Evolutionary conservation across 2,797 vertebrate species (phyloP).

Genomic region (Picus viridis): DNA sequence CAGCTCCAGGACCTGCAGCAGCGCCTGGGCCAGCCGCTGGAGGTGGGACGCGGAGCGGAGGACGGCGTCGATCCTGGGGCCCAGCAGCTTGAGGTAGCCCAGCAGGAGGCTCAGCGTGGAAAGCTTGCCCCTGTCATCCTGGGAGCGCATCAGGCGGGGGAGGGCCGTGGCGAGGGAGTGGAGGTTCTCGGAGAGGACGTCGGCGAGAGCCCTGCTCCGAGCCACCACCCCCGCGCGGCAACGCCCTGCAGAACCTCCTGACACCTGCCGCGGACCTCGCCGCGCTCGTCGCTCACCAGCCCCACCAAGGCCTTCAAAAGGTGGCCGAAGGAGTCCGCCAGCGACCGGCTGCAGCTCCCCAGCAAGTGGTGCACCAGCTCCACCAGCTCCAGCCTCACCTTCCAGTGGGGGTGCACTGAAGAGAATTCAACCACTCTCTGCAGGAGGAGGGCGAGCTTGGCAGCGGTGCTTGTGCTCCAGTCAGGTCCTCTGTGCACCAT

Average conservation of each 20-base stretch:
- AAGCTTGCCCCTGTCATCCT: conserved; percentile 89
- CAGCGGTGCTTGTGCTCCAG: conserved; percentile 85
- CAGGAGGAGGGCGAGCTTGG: conserved; percentile 84
- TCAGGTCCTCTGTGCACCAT: conserved; percentile 82
- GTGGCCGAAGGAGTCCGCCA: conserved; percentile 80
- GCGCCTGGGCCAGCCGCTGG: conserved; percentile 87
- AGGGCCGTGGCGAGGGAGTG: conserved; percentile 88
- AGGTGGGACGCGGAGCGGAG: conserved; percentile 88
- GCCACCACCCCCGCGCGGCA: conserved; percentile 75
- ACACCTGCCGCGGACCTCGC: conserved; percentile 82
- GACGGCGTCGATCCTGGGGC: conserved; percentile 82
- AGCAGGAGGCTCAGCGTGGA: conserved; percentile 87
- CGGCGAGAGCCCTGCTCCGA: conserved; percentile 79
- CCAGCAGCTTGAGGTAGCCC: conserved; percentile 93
- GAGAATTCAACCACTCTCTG: conserved; percentile 85
- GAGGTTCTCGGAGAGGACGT: conserved; percentile 91
- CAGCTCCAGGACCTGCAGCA: conserved; percentile 92
- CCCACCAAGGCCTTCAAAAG: conserved; percentile 90
- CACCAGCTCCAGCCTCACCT: conserved; percentile 86
- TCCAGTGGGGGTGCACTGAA: conserved; percentile 91
- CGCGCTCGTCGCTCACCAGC: conserved; percentile 86
- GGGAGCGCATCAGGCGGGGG: conserved; percentile 90
- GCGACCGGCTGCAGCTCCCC: conserved; percentile 80
- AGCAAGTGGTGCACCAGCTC: conserved; percentile 84
- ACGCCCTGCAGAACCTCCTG: conserved; percentile 75